Percentiles rank a stretch among this genome's conserved stretches.
These are phyloP conservation scores for Odontamblyopus lacepedii DNA, from an alignment of 2,797 vertebrate species.

Conservation along the genomic window DNA sequence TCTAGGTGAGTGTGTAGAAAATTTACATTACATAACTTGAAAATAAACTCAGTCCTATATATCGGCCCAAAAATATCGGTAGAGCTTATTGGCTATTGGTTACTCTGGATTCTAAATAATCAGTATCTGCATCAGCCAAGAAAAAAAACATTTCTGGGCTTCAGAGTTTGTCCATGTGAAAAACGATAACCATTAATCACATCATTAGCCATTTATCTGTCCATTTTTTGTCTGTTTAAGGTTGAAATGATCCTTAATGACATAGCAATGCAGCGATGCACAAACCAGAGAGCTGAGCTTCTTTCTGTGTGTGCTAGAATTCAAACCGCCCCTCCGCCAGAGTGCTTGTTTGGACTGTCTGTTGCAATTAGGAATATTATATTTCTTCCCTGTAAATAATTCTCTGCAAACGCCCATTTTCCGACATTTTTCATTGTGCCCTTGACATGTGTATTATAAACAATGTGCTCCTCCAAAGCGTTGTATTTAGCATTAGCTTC, in stretches of 20 bases:
- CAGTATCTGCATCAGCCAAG: too few species aligned
- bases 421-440: conserved; percentile 8
- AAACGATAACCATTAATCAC: neutral
- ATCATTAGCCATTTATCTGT: neutral
- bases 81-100: too few species aligned
- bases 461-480: neutral
- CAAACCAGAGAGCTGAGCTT: neutral
- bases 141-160: neutral
- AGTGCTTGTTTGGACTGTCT: conserved; percentile 8
- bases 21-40: too few species aligned
- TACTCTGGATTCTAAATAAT: too few species aligned
- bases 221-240: neutral
- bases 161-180: neutral
- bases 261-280: neutral
- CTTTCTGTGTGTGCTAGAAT: neutral
- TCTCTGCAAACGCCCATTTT: neutral
- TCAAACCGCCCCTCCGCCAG: neutral
- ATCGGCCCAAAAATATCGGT: too few species aligned
- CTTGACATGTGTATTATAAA: conserved; percentile 9
- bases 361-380: conserved; percentile 8
- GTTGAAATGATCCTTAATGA: neutral
- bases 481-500: conserved; percentile 1
- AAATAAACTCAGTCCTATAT: too few species aligned
- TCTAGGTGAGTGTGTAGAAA: too few species aligned
- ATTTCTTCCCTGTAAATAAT: conserved; percentile 9